Conservation (phyloP, 2,888 invertebrate species). For the Ophion slaviceki region DNA sequence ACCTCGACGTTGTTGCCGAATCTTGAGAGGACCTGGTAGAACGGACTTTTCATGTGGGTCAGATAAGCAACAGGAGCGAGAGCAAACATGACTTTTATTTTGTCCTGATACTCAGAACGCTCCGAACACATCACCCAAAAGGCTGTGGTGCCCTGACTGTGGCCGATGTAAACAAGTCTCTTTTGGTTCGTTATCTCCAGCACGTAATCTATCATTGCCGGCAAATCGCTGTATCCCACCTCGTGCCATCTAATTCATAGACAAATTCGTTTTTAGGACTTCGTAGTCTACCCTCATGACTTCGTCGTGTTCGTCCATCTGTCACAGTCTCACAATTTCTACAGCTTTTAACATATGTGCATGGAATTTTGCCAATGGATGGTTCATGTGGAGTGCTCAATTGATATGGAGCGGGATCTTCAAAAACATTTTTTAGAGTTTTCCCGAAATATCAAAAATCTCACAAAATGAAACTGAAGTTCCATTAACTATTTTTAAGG, state of each 20-base stretch:
- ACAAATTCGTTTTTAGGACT: slow-evolving; percentile 21
- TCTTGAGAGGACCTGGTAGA: slow-evolving; percentile 84
- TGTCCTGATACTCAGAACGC: slow-evolving; percentile 88
- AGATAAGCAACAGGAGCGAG: slow-evolving; percentile 89
- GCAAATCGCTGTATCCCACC: slow-evolving; percentile 91
- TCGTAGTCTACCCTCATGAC: no score
- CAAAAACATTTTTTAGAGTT: no score
- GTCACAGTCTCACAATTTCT: no score
- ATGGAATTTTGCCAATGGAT: no score
- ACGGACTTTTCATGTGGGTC: slow-evolving; percentile 84
- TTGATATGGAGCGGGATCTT: no score
- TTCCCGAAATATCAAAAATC: no score
- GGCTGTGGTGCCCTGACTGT: slow-evolving; percentile 90
- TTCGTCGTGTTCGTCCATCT: no score
- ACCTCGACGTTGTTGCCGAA: slow-evolving; percentile 78
- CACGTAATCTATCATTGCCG: slow-evolving; percentile 92
- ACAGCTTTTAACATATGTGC: no score
- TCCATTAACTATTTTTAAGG: no score
- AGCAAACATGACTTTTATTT: slow-evolving; percentile 88
- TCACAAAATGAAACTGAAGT: no score
- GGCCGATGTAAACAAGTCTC: slow-evolving; percentile 91
- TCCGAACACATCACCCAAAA: slow-evolving; percentile 89
- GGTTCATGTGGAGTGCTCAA: no score
- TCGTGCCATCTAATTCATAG: slow-evolving; percentile 90
- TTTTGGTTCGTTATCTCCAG: slow-evolving; percentile 85